Base-by-base conservation (phyloP, 2,797 vertebrate species). In the Enteromius paludinosus region DNA sequence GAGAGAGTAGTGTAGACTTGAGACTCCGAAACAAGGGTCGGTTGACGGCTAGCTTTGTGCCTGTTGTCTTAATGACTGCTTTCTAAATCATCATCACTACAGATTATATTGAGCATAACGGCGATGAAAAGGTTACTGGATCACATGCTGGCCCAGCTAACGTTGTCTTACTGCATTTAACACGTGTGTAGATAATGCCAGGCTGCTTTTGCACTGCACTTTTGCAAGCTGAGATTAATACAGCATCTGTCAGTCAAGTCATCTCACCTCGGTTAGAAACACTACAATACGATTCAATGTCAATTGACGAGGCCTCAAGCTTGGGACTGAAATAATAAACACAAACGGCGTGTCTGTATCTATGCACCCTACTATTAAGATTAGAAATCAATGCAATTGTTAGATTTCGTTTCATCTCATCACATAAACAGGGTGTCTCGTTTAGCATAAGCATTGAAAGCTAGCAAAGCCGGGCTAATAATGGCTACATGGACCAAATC, bases 381-480 rank as follows among this genome's bases (percentile, higher is more conserved):
- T 3, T 4, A 11, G 43, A 49, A 49, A 17, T 11, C 47, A 65
- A n/a, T 14, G 9, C 43, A 35, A 25, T 17, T 9, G 12, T 47
- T 41, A 20, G 4, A 61, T 49, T 47, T 25, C 28, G 41, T 59
- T 17, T 12, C 6, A 71, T 45, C 17, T 23, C 8, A 66, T 30
- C 12, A 20, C 45, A 30, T 52, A 35, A 41, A 38, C 23, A 35
- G 28, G 25, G 11, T 2, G 18, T 23, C 49, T 82, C 62, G 45
- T 20, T 75, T 77, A 61, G 73, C 64, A 69, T 30, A 64, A 38
- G 61, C 61, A 82, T 5, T 17, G 62, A 45, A 2, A 6, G 81
- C 73, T 83, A 83, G 81, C 73, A 61, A 59, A 35, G 64, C 49
- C 49, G 62, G 80, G 81, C 49, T 77, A 83, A 77, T 70, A 69